Evolutionary conservation across 2,888 invertebrate genomes (phyloP).

Genomic region (Apocheima hispidaria): DNA sequence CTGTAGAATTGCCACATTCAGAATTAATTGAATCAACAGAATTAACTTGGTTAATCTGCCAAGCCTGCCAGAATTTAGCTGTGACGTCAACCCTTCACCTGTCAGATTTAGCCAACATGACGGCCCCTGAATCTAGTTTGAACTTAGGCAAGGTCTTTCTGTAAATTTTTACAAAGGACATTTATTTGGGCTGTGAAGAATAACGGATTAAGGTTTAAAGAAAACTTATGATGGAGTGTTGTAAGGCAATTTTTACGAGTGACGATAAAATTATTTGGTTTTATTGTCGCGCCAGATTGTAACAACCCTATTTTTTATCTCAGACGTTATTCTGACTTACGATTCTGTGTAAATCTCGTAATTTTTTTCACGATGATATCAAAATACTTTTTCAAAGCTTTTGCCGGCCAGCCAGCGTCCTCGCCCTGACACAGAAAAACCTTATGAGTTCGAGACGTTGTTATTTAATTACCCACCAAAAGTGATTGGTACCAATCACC

Average conservation of each 20-base stretch:
- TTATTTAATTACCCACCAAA: too few relatives aligned
- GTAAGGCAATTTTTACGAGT: constrained; percentile 11
- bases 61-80: constrained; percentile 17
- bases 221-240: constrained; percentile 6
- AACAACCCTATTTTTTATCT: constrained; percentile 15
- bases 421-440: too few relatives aligned
- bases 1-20: constrained; percentile 18
- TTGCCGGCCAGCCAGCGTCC: too few relatives aligned
- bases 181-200: background rate
- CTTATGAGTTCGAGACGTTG: too few relatives aligned
- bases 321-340: constrained; percentile 3
- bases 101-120: constrained; percentile 35
- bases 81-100: constrained; percentile 38
- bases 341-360: background rate
- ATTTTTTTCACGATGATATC: background rate
- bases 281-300: constrained; percentile 16
- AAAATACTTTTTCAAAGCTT: background rate
- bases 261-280: constrained; percentile 18
- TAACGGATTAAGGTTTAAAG: constrained; percentile 2
- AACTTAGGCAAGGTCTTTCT: constrained; percentile 11
- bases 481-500: too few relatives aligned
- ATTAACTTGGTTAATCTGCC: constrained; percentile 26
- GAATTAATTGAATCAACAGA: constrained; percentile 29
- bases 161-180: background rate
- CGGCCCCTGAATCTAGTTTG: background rate